phyloP scores from a whole-genome alignment of 1,140 invertebrate genomes.

The Bombus balteatus region DNA sequence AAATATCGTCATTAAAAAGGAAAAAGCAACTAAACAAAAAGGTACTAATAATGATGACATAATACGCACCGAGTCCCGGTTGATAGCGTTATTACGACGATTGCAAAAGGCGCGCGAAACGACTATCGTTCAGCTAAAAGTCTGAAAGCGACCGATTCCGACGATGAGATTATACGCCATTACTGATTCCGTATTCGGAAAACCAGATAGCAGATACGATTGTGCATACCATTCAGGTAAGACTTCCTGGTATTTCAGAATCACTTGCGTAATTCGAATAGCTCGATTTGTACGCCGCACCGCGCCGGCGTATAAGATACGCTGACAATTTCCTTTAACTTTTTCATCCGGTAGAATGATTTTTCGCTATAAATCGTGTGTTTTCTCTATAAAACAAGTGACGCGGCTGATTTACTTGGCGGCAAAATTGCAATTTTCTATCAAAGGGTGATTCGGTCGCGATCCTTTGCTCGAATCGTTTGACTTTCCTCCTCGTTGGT shows the following conservation, averaged over 20 bases:
- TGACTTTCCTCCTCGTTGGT: neutral
- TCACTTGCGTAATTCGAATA: constrained; percentile 47
- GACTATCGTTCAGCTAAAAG: constrained; percentile 1
- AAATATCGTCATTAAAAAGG: neutral
- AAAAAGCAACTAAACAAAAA: neutral
- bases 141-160: constrained; percentile 25
- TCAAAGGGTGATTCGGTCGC: neutral
- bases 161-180: constrained; percentile 42
- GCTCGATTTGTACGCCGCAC: neutral
- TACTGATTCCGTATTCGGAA: constrained; percentile 47
- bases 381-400: too few relatives aligned
- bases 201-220: constrained; percentile 44
- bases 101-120: neutral
- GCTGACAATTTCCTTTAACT: neutral
- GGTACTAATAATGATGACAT: neutral
- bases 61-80: neutral
- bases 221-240: constrained; percentile 52
- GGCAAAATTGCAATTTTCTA: neutral
- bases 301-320: neutral
- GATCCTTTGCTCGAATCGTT: neutral
- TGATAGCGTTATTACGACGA: constrained; percentile 30
- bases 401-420: too few relatives aligned
- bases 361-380: neutral
- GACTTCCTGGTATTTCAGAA: constrained; percentile 55
- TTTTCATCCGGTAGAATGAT: neutral